phyloP scores from a whole-genome alignment of 2,113 vertebrate species.

The Daubentonia madagascariensis region DNA sequence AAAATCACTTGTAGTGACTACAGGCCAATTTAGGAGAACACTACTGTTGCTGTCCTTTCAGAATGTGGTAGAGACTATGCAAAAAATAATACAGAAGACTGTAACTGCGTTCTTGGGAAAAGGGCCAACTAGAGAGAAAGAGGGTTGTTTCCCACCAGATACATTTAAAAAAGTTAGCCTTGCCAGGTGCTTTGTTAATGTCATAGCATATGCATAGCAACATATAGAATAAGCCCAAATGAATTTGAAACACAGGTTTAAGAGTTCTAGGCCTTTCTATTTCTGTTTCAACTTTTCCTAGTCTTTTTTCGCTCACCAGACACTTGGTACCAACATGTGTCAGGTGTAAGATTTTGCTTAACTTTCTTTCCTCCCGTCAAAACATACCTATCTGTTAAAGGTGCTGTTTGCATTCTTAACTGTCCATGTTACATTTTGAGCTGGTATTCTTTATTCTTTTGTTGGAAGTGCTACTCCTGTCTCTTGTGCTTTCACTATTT shows the following conservation, averaged over 20 bases:
- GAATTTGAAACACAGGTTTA: conserved; percentile 4
- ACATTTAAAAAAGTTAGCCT: neutral
- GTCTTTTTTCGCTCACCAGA: neutral
- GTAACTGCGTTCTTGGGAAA: neutral
- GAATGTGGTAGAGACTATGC: neutral
- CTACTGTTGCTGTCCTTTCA: neutral
- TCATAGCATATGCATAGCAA: neutral
- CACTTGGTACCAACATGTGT: neutral
- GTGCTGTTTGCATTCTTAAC: neutral
- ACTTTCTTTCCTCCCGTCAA: neutral
- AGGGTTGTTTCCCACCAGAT: neutral
- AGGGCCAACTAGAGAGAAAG: neutral
- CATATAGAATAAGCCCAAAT: neutral
- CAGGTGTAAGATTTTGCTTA: neutral
- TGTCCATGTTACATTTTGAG: neutral
- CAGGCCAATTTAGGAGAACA: neutral
- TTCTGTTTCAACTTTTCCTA: neutral
- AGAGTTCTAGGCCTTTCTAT: neutral
- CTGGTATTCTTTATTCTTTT: neutral
- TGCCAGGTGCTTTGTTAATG: neutral
- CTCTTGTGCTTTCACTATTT: neutral
- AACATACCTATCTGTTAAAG: neutral
- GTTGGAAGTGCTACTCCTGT: neutral
- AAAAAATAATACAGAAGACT: conserved; percentile 15
- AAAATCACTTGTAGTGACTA: neutral